These are phyloP conservation scores for Auanema sp. DNA, from an alignment of 2,888 invertebrate species.

Conservation along the genomic window DNA sequence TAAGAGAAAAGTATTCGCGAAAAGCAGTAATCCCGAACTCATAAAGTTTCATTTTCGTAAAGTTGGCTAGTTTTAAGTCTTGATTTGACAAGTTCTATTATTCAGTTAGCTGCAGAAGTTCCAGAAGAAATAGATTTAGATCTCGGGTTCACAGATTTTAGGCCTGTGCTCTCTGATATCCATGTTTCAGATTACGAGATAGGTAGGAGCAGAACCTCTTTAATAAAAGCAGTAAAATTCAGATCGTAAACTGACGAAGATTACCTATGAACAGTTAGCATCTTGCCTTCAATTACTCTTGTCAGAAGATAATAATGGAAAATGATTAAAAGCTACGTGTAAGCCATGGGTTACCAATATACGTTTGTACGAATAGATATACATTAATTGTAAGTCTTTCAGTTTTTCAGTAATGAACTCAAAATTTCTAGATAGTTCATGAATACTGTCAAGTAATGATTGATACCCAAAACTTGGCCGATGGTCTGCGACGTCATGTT, in stretches of 20 bases:
- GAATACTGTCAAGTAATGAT: too few species aligned
- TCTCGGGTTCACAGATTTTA: conserved; percentile 48
- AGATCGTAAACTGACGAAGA: conserved; percentile 37
- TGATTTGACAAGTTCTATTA: background rate
- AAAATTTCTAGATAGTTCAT: too few species aligned
- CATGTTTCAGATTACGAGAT: conserved; percentile 30
- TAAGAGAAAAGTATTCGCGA: conserved; percentile 31
- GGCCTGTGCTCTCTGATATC: conserved; percentile 40
- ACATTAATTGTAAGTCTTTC: background rate
- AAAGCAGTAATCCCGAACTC: conserved; percentile 26
- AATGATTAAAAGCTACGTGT: background rate
- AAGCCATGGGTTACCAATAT: background rate
- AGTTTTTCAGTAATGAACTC: background rate
- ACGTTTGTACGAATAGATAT: too few species aligned
- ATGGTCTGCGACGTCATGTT: too few species aligned
- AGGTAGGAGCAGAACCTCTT: background rate
- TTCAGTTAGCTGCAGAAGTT: conserved; percentile 32
- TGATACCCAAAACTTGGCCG: too few species aligned
- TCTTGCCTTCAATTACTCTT: conserved; percentile 25
- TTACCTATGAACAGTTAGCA: conserved; percentile 41
- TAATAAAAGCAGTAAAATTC: conserved; percentile 6
- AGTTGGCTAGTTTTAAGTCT: conserved; percentile 14
- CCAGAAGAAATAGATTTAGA: conserved; percentile 42
- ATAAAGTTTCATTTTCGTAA: conserved; percentile 49
- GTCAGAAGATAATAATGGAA: conserved; percentile 3